These are phyloP conservation scores for Orgyia antiqua DNA, from an alignment of 2,888 invertebrate species.

Conservation along the genomic window DNA sequence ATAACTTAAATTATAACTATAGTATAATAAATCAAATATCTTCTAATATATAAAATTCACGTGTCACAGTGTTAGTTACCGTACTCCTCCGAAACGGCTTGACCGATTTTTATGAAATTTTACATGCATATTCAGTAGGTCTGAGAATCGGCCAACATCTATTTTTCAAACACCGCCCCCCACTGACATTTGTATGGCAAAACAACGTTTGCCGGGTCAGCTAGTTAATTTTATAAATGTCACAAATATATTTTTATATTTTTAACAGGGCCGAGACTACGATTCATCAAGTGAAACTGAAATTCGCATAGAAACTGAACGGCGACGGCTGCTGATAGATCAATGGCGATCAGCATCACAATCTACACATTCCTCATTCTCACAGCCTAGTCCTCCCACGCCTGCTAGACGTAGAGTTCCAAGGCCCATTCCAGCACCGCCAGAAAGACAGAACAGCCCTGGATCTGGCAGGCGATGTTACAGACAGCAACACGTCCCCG, in stretches of 20 bases:
- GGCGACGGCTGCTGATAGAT: constrained; percentile 82
- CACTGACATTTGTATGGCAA: no score
- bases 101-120: no score
- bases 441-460: constrained; percentile 63
- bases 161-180: no score
- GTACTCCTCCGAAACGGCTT: no score
- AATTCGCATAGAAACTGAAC: constrained; percentile 81
- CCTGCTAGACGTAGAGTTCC: constrained; percentile 53
- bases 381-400: constrained; percentile 58
- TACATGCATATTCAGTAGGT: no score
- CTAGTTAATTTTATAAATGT: background rate
- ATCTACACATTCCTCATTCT: constrained; percentile 58
- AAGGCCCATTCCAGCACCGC: constrained; percentile 48
- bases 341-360: constrained; percentile 87
- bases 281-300: constrained; percentile 88
- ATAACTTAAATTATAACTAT: no score
- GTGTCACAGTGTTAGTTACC: no score
- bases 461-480: constrained; percentile 51
- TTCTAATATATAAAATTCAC: no score
- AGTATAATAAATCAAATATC: no score
- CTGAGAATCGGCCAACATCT: no score
- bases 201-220: no score
- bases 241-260: background rate
- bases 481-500: constrained; percentile 54
- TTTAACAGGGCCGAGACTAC: constrained; percentile 86